Evolutionary conservation across 2,113 vertebrate genomes (phyloP), one percentile per base, ranked within the genome.

Genomic region (Microcebus lehilahytsara): DNA sequence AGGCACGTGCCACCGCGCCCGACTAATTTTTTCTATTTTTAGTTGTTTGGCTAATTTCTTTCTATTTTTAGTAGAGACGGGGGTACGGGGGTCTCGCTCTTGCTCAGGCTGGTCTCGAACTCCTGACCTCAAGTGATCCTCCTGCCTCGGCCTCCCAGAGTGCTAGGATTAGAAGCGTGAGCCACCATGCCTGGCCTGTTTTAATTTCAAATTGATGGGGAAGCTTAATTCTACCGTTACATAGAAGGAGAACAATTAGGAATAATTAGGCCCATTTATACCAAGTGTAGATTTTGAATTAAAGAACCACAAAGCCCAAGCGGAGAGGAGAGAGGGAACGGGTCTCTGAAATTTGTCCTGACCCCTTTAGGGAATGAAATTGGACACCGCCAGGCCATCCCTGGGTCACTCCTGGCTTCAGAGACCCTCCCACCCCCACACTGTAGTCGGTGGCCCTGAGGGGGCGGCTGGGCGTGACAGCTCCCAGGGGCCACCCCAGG

Each of bases 401-500:
- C 49, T 71, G 78, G 3, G 53, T 20, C 51, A 9, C 30, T 88
- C 40, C 53, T 72, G 71, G 69, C 71, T 78, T 37, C 8, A 46
- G 27, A 11, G 11, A 80, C 20, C 12, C 34, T 40, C 46, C 83
- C n/a, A 32, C 56, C 37, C 16, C 80, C 1, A 14, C 9, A 30
- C 69, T 27, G 12, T 64, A 84, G 25, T 17, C n/a, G 49, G 78
- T 64, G 19, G 51, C n/a, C 56, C 78, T 20, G 10, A 51, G 37
- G 49, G 19, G 66, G 84, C 94, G 85, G 83, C 95, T 96, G 96
- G 60, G 83, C 34, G 20, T 40, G 49, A 86, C 25, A 79, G 93
- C 85, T 94, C 62, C 37, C 9, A 94, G 66, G 92, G 94, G 77
- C 74, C 90, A 96, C 89, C 97, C 87, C 40, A 4, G 92, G 83